A percentile compares a stretch with the other conserved stretches of the same genome.
phyloP scores from a whole-genome alignment of 2,113 vertebrate genomes.

The Xiphophorus maculatus region DNA sequence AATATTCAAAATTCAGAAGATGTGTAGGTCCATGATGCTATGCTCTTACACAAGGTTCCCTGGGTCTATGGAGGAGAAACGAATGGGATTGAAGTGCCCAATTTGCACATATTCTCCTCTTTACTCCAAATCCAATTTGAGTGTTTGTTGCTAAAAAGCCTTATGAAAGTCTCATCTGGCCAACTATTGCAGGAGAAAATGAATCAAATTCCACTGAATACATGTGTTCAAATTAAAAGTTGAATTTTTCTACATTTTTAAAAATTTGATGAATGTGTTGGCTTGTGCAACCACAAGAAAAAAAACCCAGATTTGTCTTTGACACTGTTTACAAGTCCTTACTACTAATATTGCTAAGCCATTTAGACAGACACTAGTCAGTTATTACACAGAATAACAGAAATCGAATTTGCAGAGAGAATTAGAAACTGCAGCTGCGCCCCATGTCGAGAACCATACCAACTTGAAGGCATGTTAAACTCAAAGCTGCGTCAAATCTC shows the following conservation, averaged over 20 bases:
- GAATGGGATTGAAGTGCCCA: background rate
- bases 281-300: background rate
- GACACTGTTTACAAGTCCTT: background rate
- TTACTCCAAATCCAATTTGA: background rate
- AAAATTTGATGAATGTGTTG: background rate
- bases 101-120: background rate
- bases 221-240: background rate
- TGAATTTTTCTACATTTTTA: background rate
- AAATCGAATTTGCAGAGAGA: background rate
- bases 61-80: too few species aligned
- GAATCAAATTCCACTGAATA: background rate
- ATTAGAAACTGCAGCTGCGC: conserved; percentile 9
- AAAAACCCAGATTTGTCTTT: background rate
- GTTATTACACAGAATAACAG: conserved; percentile 9
- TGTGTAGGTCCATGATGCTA: too few species aligned
- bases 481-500: conserved; percentile 19
- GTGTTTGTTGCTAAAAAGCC: background rate
- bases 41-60: too few species aligned
- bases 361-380: background rate
- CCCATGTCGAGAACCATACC: background rate
- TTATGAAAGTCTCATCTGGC: background rate
- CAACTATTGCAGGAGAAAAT: background rate
- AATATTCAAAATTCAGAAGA: background rate
- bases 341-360: background rate
- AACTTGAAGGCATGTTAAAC: background rate